Evolutionary conservation across 1,140 invertebrate genomes (phyloP), one percentile per base, ranked within the genome.

Genomic region (Drosophila nigrodunni): DNA sequence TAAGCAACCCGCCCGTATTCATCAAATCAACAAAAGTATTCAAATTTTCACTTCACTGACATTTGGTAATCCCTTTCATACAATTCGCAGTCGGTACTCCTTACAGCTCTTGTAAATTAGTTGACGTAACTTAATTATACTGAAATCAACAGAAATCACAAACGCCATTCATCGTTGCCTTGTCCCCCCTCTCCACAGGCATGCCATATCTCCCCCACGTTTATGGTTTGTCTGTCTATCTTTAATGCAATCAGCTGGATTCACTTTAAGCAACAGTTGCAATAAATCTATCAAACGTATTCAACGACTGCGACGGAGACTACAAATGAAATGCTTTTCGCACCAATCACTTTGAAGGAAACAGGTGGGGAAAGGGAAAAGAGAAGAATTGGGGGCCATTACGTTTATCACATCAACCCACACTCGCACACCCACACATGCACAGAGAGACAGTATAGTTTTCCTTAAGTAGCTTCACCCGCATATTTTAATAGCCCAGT

Each of bases 401-500:
- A 87, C 78, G 77, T 88, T 87, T 80, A 87, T 77, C 85, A 80
- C 77, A 52, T 77, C 60, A 60, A 55, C 62, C 15, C 34, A 72
- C 49, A 60, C 59, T 46, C 59, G 66, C 54, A 77, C 21, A 55
- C 39, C 18, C 21, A 54, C 58, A 49, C 47, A 60, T 30, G 25
- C 46, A 68, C 74, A 49, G 25, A 59, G 58, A 58, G 58, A 43
- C 52, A 41, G 41, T 65, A n/a, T 41, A 35, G 44, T 15, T 60
- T 41, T 37, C n/a, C n/a, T 15, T 64, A 64, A 64, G 61, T 64
- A 52, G 43, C 62, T 50, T 15, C 74, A 54, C 78, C 67, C 88
- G 88, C 88, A 91, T 91, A 91, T 91, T 91, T 91, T 88, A 91
- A 91, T 91, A 88, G 88, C 55, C 61, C 74, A 88, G 83, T 89